These are phyloP conservation scores for Arrhopalites spinosus DNA, from an alignment of 2,888 invertebrate genomes.

Conservation along the genomic window DNA sequence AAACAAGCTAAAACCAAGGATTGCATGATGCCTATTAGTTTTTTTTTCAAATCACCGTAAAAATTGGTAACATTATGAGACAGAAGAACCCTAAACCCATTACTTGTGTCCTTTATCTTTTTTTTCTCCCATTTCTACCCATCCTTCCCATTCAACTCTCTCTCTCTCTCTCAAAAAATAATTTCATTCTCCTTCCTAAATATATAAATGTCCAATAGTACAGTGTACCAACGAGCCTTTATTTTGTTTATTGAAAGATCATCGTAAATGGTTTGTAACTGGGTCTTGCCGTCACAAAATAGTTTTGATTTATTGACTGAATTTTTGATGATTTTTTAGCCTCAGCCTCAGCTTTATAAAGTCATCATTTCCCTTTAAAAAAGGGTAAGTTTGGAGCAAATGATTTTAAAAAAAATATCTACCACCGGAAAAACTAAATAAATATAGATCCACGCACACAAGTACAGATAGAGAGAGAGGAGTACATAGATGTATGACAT, in stretches of 20 bases:
- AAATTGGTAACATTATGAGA: too few relatives aligned
- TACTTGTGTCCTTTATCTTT: not conserved
- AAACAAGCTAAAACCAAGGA: too few relatives aligned
- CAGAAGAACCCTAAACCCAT: not conserved
- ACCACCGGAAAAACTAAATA: constrained; percentile 24
- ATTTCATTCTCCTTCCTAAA: not conserved
- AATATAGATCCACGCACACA: not conserved
- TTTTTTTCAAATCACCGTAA: too few relatives aligned
- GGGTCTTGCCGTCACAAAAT: constrained; percentile 19
- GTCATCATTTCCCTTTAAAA: constrained; percentile 30
- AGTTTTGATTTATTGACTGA: constrained; percentile 36
- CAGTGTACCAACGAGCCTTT: not conserved
- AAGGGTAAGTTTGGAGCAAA: constrained; percentile 5
- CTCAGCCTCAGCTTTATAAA: constrained; percentile 30
- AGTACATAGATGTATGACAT: not conserved
- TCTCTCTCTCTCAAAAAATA: not conserved
- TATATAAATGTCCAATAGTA: too few relatives aligned
- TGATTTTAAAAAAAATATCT: constrained; percentile 27
- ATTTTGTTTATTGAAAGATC: constrained; percentile 39
- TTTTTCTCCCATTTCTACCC: not conserved
- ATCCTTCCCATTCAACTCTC: not conserved
- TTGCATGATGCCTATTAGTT: too few relatives aligned
- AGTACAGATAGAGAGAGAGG: not conserved
- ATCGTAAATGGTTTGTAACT: constrained; percentile 43
- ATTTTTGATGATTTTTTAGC: constrained; percentile 28